A percentile compares a stretch with the other conserved stretches of the same genome.
phyloP scores from a whole-genome alignment of 1,140 invertebrate genomes.

The Oryzaephilus surinamensis region DNA sequence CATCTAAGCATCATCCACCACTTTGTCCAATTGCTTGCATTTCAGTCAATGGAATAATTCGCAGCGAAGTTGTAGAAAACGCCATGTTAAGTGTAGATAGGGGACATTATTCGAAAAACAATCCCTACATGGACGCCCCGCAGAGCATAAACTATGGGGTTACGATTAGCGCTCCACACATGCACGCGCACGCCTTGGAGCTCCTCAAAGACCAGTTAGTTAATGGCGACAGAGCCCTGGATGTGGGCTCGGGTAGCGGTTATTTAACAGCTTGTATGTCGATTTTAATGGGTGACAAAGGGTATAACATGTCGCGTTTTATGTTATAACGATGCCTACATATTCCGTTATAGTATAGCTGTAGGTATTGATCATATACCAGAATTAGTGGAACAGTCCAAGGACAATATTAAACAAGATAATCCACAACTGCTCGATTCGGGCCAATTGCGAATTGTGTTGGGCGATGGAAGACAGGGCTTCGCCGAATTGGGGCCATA shows the following conservation, averaged over 20 bases:
- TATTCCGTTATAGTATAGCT: slow-evolving; percentile 37
- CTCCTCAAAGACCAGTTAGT: slow-evolving; percentile 71
- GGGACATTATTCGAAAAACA: slow-evolving; percentile 61
- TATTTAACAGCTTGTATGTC: slow-evolving; percentile 95
- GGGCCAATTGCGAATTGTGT: slow-evolving; percentile 58
- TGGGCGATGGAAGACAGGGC: slow-evolving; percentile 78
- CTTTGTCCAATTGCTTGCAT: slow-evolving; percentile 24
- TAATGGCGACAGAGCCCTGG: slow-evolving; percentile 71
- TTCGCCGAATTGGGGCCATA: slow-evolving; percentile 64
- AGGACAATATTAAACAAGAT: slow-evolving; percentile 67
- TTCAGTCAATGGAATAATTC: slow-evolving; percentile 78
- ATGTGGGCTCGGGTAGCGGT: slow-evolving; percentile 93
- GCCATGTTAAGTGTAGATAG: slow-evolving; percentile 83
- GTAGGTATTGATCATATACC: slow-evolving; percentile 92
- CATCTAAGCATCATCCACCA: slow-evolving; percentile 4
- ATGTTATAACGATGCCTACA: background rate
- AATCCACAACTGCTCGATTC: slow-evolving; percentile 54
- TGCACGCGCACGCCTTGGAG: slow-evolving; percentile 96
- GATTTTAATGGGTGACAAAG: slow-evolving; percentile 68
- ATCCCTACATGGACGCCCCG: slow-evolving; percentile 83
- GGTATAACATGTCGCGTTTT: slow-evolving; percentile 31
- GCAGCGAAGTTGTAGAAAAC: slow-evolving; percentile 62
- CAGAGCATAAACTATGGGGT: slow-evolving; percentile 82
- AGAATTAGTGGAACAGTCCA: slow-evolving; percentile 66
- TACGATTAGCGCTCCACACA: slow-evolving; percentile 96